Evolutionary conservation across 2,113 vertebrate genomes (phyloP).

Genomic region (Motacilla tschutschensis): DNA sequence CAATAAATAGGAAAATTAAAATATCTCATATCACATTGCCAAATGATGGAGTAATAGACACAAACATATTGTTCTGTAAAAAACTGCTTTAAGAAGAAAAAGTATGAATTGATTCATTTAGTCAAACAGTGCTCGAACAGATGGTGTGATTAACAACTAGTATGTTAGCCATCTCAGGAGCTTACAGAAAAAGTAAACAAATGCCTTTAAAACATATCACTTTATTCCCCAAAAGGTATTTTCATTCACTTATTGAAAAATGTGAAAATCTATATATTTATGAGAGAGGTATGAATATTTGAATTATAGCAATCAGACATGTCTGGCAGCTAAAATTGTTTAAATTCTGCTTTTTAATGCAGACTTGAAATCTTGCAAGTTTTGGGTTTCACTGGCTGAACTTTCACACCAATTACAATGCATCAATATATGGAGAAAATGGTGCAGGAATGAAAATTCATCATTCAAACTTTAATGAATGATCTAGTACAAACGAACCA

Average conservation of each 20-base stretch:
- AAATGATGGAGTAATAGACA: constrained; percentile 79
- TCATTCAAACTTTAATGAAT: neutral
- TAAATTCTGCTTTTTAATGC: neutral
- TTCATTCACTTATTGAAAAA: constrained; percentile 70
- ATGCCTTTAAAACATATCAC: constrained; percentile 71
- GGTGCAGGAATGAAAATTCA: neutral
- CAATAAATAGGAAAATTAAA: constrained; percentile 81
- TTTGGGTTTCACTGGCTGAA: neutral
- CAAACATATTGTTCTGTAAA: constrained; percentile 80
- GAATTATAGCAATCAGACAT: neutral
- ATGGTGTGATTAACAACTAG: constrained; percentile 82
- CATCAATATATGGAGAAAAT: neutral
- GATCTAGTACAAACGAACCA: neutral
- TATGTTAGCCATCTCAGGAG: constrained; percentile 82
- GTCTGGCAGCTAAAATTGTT: neutral
- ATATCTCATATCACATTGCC: constrained; percentile 76
- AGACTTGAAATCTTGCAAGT: neutral
- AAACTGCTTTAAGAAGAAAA: constrained; percentile 74
- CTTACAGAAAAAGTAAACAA: constrained; percentile 78
- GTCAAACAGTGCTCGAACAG: constrained; percentile 73
- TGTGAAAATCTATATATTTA: constrained; percentile 51
- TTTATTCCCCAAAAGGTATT: constrained; percentile 71
- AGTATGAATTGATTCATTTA: constrained; percentile 77
- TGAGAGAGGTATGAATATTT: constrained; percentile 9
- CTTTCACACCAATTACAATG: neutral